These are phyloP conservation scores for Drosophila lacertosa DNA, from an alignment of 1,140 invertebrate species.

Conservation along the genomic window DNA sequence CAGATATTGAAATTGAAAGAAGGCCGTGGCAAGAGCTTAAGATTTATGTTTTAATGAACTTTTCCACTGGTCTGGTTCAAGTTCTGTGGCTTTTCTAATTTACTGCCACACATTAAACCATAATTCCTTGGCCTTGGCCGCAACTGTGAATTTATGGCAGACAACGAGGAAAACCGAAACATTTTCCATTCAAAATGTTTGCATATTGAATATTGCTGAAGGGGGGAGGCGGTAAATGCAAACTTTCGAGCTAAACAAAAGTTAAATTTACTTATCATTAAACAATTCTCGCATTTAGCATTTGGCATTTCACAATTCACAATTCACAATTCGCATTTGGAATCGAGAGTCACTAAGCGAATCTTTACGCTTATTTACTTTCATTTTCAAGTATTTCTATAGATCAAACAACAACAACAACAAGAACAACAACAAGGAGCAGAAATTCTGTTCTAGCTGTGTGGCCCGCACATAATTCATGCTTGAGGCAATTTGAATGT, in stretches of 20 bases:
- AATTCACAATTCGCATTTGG: conserved; percentile 27
- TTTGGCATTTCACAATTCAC: conserved; percentile 26
- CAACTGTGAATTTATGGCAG: conserved; percentile 29
- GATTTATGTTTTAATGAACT: conserved; percentile 8
- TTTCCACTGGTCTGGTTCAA: not conserved
- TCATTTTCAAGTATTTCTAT: conserved; percentile 67
- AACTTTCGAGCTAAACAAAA: conserved; percentile 51
- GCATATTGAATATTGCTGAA: conserved; percentile 15
- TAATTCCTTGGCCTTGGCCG: conserved; percentile 9
- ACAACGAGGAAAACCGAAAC: conserved; percentile 7
- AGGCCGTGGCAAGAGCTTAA: conserved; percentile 5
- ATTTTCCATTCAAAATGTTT: conserved; percentile 18
- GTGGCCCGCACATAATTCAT: conserved; percentile 74
- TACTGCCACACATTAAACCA: conserved; percentile 4
- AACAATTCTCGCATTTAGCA: conserved; percentile 51
- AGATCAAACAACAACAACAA: conserved; percentile 50
- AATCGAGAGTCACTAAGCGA: conserved; percentile 62
- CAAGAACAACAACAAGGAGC: conserved; percentile 12
- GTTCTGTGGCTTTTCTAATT: conserved; percentile 5
- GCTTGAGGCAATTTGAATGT: conserved; percentile 79
- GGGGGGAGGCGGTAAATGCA: not conserved
- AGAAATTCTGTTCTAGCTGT: conserved; percentile 21
- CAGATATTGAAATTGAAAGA: conserved; percentile 3
- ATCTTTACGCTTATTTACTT: conserved; percentile 80
- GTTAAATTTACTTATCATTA: conserved; percentile 73